Conservation (phyloP, 1,140 invertebrate genomes). For the Trichogramma pretiosum region DNA sequence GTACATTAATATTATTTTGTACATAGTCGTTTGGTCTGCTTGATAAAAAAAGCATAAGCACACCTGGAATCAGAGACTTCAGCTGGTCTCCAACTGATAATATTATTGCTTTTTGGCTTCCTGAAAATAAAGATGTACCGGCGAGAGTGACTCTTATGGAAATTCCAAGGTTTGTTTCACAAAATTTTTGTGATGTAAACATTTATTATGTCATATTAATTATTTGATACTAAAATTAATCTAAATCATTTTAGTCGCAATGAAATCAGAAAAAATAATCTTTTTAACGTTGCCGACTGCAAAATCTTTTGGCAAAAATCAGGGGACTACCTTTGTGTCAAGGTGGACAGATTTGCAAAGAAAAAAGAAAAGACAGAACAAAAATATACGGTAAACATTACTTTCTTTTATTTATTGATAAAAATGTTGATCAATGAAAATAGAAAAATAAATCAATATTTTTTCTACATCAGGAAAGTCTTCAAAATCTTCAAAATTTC, state of each 20-base stretch:
- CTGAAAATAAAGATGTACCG: constrained; percentile 88
- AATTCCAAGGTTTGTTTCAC: no score
- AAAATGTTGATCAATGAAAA: no score
- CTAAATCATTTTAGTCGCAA: no score
- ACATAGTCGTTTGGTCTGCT: constrained; percentile 79
- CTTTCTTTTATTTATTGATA: no score
- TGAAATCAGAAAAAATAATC: constrained; percentile 89
- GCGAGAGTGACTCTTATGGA: constrained; percentile 76
- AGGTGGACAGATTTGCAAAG: constrained; percentile 96
- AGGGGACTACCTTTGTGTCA: constrained; percentile 95
- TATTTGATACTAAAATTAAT: no score
- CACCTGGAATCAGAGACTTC: constrained; percentile 86
- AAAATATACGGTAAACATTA: constrained; percentile 78
- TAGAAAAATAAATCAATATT: no score
- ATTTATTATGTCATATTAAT: no score
- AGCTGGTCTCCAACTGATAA: constrained; percentile 97
- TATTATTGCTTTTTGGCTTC: constrained; percentile 94
- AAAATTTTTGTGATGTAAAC: no score
- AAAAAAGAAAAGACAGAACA: constrained; percentile 80
- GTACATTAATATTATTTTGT: no score
- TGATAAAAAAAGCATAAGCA: constrained; percentile 92
- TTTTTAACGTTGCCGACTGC: constrained; percentile 97
- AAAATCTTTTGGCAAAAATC: constrained; percentile 99
- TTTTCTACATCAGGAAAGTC: constrained; percentile 17
- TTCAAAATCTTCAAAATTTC: constrained; percentile 26